Conservation (phyloP, 2,888 invertebrate genomes). For the Philereme transversata region DNA sequence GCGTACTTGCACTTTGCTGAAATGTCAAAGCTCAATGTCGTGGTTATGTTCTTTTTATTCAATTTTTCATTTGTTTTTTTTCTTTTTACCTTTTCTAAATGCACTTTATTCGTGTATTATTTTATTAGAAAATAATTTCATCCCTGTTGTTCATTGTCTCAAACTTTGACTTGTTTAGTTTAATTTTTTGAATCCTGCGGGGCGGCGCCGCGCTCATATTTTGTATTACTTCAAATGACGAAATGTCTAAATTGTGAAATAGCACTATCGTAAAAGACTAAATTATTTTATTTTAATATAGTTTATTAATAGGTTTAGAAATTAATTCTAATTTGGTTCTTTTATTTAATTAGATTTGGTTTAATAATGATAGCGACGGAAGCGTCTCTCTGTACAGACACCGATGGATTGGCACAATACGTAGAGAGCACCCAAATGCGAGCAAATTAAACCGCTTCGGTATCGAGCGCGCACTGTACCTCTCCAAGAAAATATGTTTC, state of each 20-base stretch:
- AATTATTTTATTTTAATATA: constrained; percentile 18
- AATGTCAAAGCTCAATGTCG: constrained; percentile 68
- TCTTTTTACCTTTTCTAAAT: constrained; percentile 38
- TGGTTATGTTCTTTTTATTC: constrained; percentile 44
- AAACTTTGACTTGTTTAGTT: constrained; percentile 1
- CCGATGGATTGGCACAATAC: constrained; percentile 64
- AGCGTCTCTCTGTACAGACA: constrained; percentile 51
- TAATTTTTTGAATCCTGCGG: constrained; percentile 41
- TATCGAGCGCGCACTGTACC: constrained; percentile 50
- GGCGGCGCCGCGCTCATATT: constrained; percentile 57
- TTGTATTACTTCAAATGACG: not conserved
- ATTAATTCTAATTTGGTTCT: constrained; percentile 5
- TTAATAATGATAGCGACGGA: constrained; percentile 35
- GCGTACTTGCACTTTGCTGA: constrained; percentile 72
- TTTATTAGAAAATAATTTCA: constrained; percentile 39
- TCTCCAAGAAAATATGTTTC: constrained; percentile 27
- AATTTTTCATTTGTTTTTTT: constrained; percentile 38
- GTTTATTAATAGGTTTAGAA: constrained; percentile 13
- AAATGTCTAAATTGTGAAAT: not conserved
- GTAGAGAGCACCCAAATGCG: constrained; percentile 59
- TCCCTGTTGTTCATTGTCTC: constrained; percentile 6
- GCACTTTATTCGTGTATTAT: constrained; percentile 45
- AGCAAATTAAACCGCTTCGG: constrained; percentile 55
- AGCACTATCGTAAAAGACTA: not conserved
- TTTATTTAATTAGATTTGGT: constrained; percentile 35